These are phyloP conservation scores for Astreopora myriophthalma DNA, from an alignment of 64 coral and sea anemone species.

Conservation along the genomic window DNA sequence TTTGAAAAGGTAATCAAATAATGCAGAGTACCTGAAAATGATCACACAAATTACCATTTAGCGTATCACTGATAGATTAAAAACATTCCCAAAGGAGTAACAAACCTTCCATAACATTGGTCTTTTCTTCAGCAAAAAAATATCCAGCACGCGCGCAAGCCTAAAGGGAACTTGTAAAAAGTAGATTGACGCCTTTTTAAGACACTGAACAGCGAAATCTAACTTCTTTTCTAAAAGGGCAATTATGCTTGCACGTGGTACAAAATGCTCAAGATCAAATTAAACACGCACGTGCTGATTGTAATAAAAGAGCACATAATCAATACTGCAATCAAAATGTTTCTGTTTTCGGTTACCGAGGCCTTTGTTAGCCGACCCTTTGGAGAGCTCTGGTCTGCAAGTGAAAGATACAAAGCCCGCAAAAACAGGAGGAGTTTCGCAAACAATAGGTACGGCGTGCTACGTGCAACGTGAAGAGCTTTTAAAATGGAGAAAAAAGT, in stretches of 20 bases:
- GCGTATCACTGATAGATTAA: background rate
- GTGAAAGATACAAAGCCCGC: no score
- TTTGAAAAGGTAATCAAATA: background rate
- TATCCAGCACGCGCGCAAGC: background rate
- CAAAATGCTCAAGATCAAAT: background rate
- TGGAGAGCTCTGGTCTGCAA: no score
- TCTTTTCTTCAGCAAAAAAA: background rate
- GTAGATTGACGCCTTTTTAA: no score
- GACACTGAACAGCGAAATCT: background rate
- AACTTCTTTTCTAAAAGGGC: background rate
- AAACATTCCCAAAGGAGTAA: background rate
- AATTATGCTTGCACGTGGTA: constrained; percentile 15
- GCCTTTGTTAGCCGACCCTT: background rate
- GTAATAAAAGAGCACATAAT: background rate
- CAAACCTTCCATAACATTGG: background rate
- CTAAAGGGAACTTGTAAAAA: background rate
- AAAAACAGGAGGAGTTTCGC: no score
- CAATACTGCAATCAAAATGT: background rate
- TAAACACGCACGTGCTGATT: background rate
- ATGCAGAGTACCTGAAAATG: background rate
- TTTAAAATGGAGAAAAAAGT: no score
- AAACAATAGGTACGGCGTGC: no score
- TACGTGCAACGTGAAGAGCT: no score
- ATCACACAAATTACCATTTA: background rate
- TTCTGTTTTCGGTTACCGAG: background rate